Evolutionary conservation across 1,140 invertebrate species (phyloP), one percentile per base, ranked within the genome.

Genomic region (Planococcus citri): DNA sequence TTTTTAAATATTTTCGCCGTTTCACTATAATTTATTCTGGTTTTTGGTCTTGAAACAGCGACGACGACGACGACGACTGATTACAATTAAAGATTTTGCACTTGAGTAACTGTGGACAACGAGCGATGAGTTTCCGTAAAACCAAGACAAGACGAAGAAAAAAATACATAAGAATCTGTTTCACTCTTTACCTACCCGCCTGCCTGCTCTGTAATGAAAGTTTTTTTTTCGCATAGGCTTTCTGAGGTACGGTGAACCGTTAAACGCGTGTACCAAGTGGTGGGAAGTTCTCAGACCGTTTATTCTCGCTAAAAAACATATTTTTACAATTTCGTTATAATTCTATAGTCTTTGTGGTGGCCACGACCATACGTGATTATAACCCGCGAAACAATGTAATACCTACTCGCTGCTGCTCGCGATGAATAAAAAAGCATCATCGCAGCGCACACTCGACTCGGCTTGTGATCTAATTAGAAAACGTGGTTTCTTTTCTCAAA

Each of bases 301-400:
- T 51, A 51, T 51, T 51, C 41, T 51, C 41, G 41, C 41, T 51
- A 51, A 51, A n/a, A 51, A 51, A 51, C 41, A 51, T 51, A 51
- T 51, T 51, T 51, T 51, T 51, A 51, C 41, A 51, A 51, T 51
- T 51, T 51, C 41, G 41, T 51, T 51, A 51, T 51, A 51, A 51
- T 51, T 51, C 41, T 51, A n/a, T n/a, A 51, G 41, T 51, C 12
- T 51, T 51, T 20, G 41, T 51, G 41, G 41, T 51, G 2, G 41
- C 41, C 17, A 51, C 41, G 41, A 51, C 41, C 6, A 51, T 51
- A 17, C 41, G 41, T 51, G n/a, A 51, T 51, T 51, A 51, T 20
- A 20, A n/a, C n/a, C 17, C 6, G 41, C 41, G 41, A 33, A 51
- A 51, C 41, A 51, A 51, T 51, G 41, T 51, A 51, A 51, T 51